Base-by-base conservation (phyloP, 2,113 vertebrate genomes). In the Suricata suricatta region DNA sequence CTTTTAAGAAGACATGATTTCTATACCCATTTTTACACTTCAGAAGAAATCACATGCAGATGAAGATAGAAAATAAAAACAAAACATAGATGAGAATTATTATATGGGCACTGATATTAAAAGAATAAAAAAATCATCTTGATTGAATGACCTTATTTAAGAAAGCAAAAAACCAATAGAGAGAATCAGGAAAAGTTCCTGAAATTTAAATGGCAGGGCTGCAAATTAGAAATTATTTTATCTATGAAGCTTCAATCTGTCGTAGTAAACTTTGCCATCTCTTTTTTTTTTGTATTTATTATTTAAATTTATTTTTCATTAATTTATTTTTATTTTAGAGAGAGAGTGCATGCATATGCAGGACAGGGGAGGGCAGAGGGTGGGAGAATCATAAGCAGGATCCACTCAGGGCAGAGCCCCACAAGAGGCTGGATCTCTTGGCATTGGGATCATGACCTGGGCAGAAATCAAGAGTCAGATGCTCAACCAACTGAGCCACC, bases 11-110 rank as follows among this genome's bases (percentile, higher is more conserved):
- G 35, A 92, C 35, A 72, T 81, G 69, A 44, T 31, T 89, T 90
- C 68, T 93, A 7, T 31, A 33, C 50, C 85, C 1, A 41, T 54
- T 96, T 76, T 93, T 80, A 69, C 14, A 64, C 38, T 76, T 54
- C 29, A 93, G 44, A 93, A 63, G 52, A 15, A 74, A 38, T 87
- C 27, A 72, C 31, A 50, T 23, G 2, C 17, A 93, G 52, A n/a
- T 72, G 19, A 93, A 85, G 14, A 77, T 71, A 9, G 50, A 35
- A 93, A 80, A 52, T 88, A 93, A 96, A 96, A 87, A 76, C n/a
- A 60, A 60, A 60, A 86, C 38, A 82, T 6, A 71, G 4, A 93
- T 95, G 5, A 82, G 14, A 63, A 16, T 21, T 66, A 52, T n/a
- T 69, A 64, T 77, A 44, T 68, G 64, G 50, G 29, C 3, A 17